phyloP scores from a whole-genome alignment of 2,888 invertebrate species.

The Yponomeuta sedellus region DNA sequence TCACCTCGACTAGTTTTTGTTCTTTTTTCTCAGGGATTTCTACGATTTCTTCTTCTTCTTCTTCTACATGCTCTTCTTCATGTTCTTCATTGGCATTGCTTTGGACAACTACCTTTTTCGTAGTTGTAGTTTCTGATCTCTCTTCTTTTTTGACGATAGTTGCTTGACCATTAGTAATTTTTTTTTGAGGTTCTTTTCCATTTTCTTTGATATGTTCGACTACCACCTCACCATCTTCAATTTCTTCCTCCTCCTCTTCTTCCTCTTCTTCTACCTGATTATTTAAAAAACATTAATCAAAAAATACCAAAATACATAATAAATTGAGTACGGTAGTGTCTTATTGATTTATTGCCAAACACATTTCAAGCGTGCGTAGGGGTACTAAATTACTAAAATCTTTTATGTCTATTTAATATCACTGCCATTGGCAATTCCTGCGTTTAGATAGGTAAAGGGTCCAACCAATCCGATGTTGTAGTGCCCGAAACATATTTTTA shows the following conservation, averaged over 20 bases:
- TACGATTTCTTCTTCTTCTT: constrained; percentile 36
- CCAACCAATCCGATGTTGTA: too few species aligned
- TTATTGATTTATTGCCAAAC: too few species aligned
- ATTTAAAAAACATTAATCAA: too few species aligned
- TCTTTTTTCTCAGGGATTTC: constrained; percentile 27
- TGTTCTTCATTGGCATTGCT: constrained; percentile 31
- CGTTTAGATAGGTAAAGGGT: too few species aligned
- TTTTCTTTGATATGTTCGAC: constrained; percentile 31
- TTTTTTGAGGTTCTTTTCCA: constrained; percentile 23
- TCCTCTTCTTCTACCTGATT: constrained; percentile 19
- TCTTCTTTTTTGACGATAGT: constrained; percentile 51
- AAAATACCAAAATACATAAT: too few species aligned
- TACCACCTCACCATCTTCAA: constrained; percentile 33
- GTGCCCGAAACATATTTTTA: too few species aligned
- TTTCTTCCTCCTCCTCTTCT: constrained; percentile 44
- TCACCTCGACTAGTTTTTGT: constrained; percentile 18
- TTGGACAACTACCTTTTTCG: constrained; percentile 54
- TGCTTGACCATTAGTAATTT: constrained; percentile 17
- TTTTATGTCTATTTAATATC: too few species aligned
- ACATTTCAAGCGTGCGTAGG: too few species aligned
- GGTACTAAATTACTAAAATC: too few species aligned
- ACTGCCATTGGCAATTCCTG: too few species aligned
- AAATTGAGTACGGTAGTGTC: too few species aligned
- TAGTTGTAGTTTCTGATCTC: constrained; percentile 46
- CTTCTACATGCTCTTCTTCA: constrained; percentile 38